Base-by-base conservation (phyloP, 2,797 vertebrate genomes). In the Myotis planiceps region DNA sequence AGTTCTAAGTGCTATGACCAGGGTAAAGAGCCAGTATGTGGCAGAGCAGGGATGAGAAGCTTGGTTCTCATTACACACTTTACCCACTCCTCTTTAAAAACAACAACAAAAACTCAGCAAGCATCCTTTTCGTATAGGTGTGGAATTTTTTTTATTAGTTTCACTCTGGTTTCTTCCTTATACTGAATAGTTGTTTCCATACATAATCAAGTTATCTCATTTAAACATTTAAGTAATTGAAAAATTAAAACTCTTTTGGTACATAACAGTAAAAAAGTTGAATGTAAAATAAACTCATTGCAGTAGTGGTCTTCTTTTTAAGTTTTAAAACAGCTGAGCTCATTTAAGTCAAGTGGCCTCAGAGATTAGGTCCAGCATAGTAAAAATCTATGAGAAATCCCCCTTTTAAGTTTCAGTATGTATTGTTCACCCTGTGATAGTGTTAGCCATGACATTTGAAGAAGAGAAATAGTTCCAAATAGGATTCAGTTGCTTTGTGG, bases 401-500 rank as follows among this genome's bases (percentile, higher is more conserved):
- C 34, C 29, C 21, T 74, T 92, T 92, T 92, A 58, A 86, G 88
- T 63, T 84, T 83, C 49, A 68, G 18, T 45, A 13, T 94, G 51
- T 72, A 16, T 3, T 86, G 34, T 91, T 85, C 18, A 74, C 29
- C 63, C 83, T 92, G 63, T 85, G 45, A 25, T 68, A 49, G 91
- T 82, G 55, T 93, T 88, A 81, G 55, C 37, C 42, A 34, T 96
- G 80, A 76, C 51, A 91, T 90, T 88, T 91, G 82, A 92, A 91
- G 80, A 95, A 74, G 88, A 91, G 90, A 96, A 71, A 58, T 80
- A 86, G 53, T 96, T 96, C 60, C 87, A 92, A 58, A 92, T 85
- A 91, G 72, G 45, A 85, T 79, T 95, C 51, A 84, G 0, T 91
- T 97, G 92, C 60, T 90, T 51, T 95, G 86, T 93, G 71, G 49